A percentile compares a stretch with the other conserved stretches of the same genome.
phyloP scores from a whole-genome alignment of 2,113 vertebrate species.

The Oncorhynchus tshawytscha region DNA sequence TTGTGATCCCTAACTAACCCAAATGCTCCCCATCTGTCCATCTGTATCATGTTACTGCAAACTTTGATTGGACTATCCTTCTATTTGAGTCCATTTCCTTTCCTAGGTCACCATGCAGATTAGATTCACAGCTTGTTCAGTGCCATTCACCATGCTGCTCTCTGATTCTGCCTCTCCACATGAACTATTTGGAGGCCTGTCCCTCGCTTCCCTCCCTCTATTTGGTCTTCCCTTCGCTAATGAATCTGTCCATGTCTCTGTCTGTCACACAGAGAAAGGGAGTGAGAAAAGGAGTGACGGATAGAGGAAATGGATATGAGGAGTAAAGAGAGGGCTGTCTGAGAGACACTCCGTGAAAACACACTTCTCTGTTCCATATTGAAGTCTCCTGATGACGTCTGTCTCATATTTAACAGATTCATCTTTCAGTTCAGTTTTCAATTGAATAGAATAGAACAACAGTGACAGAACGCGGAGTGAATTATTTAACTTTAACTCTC shows the following conservation, averaged over 20 bases:
- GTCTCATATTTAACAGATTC: conserved; percentile 3
- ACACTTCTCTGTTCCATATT: not conserved
- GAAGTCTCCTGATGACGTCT: not conserved
- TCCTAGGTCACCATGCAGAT: not conserved
- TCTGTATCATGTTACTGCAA: conserved; percentile 2
- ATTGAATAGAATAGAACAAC: not conserved
- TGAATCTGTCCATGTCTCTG: conserved; percentile 1
- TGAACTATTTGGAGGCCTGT: conserved; percentile 8
- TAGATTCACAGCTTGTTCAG: conserved; percentile 21
- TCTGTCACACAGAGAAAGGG: not conserved
- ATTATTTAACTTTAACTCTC: not conserved
- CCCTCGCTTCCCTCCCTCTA: not conserved
- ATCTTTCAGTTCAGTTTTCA: conserved; percentile 1
- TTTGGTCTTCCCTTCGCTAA: conserved; percentile 12
- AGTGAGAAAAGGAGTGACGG: not conserved
- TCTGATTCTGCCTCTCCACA: conserved; percentile 8
- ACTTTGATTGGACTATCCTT: not conserved
- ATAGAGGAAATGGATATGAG: not conserved
- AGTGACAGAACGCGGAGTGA: not conserved
- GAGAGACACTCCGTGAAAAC: conserved; percentile 12
- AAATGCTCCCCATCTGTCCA: conserved; percentile 13
- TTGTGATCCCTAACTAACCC: conserved; percentile 3
- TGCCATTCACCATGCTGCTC: conserved; percentile 13
- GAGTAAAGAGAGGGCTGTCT: not conserved
- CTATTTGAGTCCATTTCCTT: not conserved